Percentiles rank a stretch among this genome's conserved stretches.
phyloP scores from a whole-genome alignment of 2,113 vertebrate genomes.

The Corydoras maculifer region DNA sequence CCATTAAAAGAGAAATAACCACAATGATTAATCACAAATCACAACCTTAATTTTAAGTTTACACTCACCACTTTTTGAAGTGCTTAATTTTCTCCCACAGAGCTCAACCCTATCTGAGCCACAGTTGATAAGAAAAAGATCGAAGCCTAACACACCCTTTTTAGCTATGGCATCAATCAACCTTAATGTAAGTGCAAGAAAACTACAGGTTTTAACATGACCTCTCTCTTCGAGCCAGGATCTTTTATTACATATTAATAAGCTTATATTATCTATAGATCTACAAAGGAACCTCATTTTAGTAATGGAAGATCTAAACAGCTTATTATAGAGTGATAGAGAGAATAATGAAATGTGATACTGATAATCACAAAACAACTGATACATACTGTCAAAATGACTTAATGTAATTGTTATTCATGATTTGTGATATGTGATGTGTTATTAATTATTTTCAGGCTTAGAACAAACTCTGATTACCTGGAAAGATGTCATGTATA shows the following conservation, averaged over 20 bases:
- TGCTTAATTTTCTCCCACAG: slow-evolving; percentile 3
- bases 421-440: too few relatives aligned
- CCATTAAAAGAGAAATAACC: neutral
- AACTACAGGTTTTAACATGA: slow-evolving; percentile 24
- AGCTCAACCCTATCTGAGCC: neutral
- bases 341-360: too few relatives aligned
- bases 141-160: slow-evolving; percentile 29
- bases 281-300: too few relatives aligned
- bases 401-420: too few relatives aligned
- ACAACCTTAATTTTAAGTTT: neutral
- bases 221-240: slow-evolving; percentile 6
- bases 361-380: too few relatives aligned
- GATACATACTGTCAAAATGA: too few relatives aligned
- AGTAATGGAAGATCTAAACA: too few relatives aligned
- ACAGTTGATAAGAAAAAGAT: slow-evolving; percentile 17
- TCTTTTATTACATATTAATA: neutral
- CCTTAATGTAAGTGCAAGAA: neutral
- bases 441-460: too few relatives aligned
- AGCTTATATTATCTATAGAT: neutral
- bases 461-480: too few relatives aligned
- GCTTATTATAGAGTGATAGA: too few relatives aligned
- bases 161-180: slow-evolving; percentile 26
- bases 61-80: neutral
- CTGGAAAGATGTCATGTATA: too few relatives aligned
- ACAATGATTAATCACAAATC: neutral